Base-by-base conservation (phyloP, 1,140 invertebrate species). In the Bradysia coprophila region DNA sequence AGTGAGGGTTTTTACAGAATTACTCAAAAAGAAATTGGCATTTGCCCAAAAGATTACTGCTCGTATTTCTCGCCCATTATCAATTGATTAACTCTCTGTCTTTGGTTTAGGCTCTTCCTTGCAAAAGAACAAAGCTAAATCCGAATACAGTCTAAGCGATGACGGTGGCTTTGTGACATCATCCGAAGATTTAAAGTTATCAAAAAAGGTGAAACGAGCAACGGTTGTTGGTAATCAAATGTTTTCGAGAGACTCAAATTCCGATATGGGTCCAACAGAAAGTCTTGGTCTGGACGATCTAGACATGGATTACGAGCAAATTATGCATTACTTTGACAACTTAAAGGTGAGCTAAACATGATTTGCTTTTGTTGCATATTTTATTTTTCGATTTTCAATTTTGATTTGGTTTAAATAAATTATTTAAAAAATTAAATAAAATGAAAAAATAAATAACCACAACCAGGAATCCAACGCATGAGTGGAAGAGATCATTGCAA, bases 271-370 rank as follows among this genome's bases (percentile, higher is more conserved):
- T 43, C 55, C 51, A 8, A 50, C 65, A 43, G 72, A 74, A 43
- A 63, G 72, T 39, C 66, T 78, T 21, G 73, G 73, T 36, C 63
- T 86, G 43, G 82, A 85, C 60, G 81, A 83, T 61, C 67, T 88
- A 45, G 86, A 86, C 50, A 89, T 95, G 85, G 87, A 94, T 59
- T 94, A 95, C 63, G 87, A 94, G 56, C 85, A 94, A 69, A 85
- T 96, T 56, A 89, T 93, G 83, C 82, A 91, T 54, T 93, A 95
- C 66, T 94, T 96, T 71, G 87, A 93, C 64, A 94, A 91, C 70
- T 69, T 96, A 52, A 95, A 95, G 72, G 91, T 76, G 65, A 81
- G 64, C 75, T 74, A 2, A 76, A 68, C 51, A n/a, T n/a, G n/a
- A n/a, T n/a, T n/a, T n/a, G n/a, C n/a, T n/a, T n/a, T 72, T 72